These are phyloP conservation scores for Poeciliopsis turrubarensis DNA, from an alignment of 2,113 vertebrate species.

Conservation along the genomic window DNA sequence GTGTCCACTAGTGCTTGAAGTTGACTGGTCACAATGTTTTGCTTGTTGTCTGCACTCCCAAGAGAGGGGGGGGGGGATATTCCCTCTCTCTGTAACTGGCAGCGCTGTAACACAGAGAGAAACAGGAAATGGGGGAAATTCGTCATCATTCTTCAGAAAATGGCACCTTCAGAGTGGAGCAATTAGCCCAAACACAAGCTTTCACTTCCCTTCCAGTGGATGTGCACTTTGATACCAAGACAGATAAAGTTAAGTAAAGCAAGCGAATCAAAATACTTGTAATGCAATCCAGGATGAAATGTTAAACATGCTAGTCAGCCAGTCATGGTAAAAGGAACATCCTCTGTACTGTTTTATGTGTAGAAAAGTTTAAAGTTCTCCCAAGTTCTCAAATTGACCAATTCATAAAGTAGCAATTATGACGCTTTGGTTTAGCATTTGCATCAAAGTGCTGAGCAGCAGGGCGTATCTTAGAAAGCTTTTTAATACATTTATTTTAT, in stretches of 20 bases:
- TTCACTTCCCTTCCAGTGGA: constrained; percentile 28
- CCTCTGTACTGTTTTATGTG: too few relatives aligned
- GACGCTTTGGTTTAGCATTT: too few relatives aligned
- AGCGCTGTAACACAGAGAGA: constrained; percentile 72
- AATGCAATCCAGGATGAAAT: too few relatives aligned
- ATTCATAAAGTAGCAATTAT: too few relatives aligned
- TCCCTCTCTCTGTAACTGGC: constrained; percentile 64
- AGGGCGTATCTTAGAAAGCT: too few relatives aligned
- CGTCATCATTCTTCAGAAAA: constrained; percentile 46
- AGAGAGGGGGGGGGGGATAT: constrained; percentile 41
- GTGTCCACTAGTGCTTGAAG: constrained; percentile 50
- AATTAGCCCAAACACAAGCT: constrained; percentile 30
- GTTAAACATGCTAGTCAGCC: too few relatives aligned
- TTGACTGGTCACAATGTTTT: constrained; percentile 51
- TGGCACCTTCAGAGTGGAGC: constrained; percentile 29
- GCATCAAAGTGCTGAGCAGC: too few relatives aligned
- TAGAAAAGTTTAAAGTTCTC: too few relatives aligned
- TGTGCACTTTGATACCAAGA: neutral
- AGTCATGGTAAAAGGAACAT: too few relatives aligned
- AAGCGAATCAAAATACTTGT: too few relatives aligned
- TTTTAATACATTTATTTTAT: too few relatives aligned
- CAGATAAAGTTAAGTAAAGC: neutral
- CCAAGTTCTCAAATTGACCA: too few relatives aligned
- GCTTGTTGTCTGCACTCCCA: constrained; percentile 61
- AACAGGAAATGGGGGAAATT: constrained; percentile 50